Evolutionary conservation across 1,140 invertebrate species (phyloP).

Genomic region (Caenorhabditis latens): DNA sequence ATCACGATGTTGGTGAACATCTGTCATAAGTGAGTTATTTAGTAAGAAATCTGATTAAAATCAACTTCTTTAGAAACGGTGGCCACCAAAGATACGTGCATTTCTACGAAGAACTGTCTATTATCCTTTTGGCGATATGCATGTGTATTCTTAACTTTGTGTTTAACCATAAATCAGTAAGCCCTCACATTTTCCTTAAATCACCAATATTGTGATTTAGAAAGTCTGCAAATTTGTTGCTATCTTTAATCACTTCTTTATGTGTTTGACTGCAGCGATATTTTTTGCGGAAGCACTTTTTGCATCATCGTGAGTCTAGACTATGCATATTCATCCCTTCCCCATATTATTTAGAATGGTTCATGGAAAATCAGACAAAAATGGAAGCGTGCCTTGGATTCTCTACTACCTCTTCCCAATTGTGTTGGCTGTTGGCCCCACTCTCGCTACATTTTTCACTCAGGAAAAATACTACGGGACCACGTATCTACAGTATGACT

Average conservation of each 20-base stretch:
- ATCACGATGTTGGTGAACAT: slow-evolving; percentile 62
- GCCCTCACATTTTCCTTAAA: not conserved
- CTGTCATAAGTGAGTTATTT: slow-evolving; percentile 54
- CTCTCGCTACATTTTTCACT: slow-evolving; percentile 21
- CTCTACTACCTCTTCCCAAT: slow-evolving; percentile 65
- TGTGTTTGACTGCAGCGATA: slow-evolving; percentile 55
- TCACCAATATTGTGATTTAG: not conserved
- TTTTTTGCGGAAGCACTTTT: slow-evolving; percentile 66
- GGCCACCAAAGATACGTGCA: slow-evolving; percentile 63
- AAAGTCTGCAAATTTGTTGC: slow-evolving; percentile 60
- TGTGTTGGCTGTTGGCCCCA: slow-evolving; percentile 45
- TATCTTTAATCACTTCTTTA: slow-evolving; percentile 63
- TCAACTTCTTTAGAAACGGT: too few species aligned
- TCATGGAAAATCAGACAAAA: slow-evolving; percentile 59
- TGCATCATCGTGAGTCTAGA: slow-evolving; percentile 59
- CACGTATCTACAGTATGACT: slow-evolving; percentile 55
- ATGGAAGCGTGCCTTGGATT: slow-evolving; percentile 60
- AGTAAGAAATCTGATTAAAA: not conserved
- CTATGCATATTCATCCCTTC: not conserved
- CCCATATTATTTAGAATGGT: slow-evolving; percentile 57
- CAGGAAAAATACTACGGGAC: slow-evolving; percentile 60
- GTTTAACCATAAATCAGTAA: slow-evolving; percentile 45
- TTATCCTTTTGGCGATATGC: slow-evolving; percentile 55
- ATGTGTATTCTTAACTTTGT: slow-evolving; percentile 58
- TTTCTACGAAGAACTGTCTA: slow-evolving; percentile 60